Evolutionary conservation across 2,888 invertebrate species (phyloP).

Genomic region (Nomada flava): DNA sequence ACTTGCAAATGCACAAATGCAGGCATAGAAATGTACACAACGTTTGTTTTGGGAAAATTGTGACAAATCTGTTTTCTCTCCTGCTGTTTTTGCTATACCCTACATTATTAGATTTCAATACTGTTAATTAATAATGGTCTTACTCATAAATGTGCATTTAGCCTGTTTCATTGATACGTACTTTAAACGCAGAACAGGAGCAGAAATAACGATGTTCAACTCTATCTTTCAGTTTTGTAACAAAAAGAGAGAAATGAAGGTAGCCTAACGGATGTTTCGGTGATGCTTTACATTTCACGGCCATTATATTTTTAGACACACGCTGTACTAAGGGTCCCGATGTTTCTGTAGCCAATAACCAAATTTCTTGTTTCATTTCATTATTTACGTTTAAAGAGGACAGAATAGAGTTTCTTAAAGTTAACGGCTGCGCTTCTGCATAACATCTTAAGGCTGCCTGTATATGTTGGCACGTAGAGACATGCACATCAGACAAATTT

Average conservation of each 20-base stretch:
- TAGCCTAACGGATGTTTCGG: slow-evolving; percentile 89
- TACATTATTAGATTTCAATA: slow-evolving; percentile 41
- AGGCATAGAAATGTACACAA: slow-evolving; percentile 90
- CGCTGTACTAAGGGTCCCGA: slow-evolving; percentile 88
- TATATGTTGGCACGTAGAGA: slow-evolving; percentile 87
- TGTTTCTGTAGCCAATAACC: slow-evolving; percentile 87
- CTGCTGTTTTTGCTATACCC: slow-evolving; percentile 68
- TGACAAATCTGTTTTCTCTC: slow-evolving; percentile 72
- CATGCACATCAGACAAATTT: slow-evolving; percentile 70
- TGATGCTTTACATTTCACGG: slow-evolving; percentile 88
- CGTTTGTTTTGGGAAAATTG: slow-evolving; percentile 78
- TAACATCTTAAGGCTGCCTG: slow-evolving; percentile 88
- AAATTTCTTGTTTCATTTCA: slow-evolving; percentile 87
- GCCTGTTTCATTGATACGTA: slow-evolving; percentile 65
- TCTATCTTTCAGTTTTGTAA: slow-evolving; percentile 84
- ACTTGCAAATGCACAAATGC: slow-evolving; percentile 89
- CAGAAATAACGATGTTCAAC: slow-evolving; percentile 86
- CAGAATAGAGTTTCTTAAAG: slow-evolving; percentile 87
- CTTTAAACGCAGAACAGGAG: slow-evolving; percentile 86
- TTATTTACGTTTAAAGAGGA: slow-evolving; percentile 86
- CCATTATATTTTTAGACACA: slow-evolving; percentile 89
- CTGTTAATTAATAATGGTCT: slow-evolving; percentile 3
- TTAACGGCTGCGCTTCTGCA: slow-evolving; percentile 87
- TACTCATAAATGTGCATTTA: not conserved
- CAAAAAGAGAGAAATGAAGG: slow-evolving; percentile 88